Base-by-base conservation (phyloP, 2,113 vertebrate species). In the Cyprichromis sp. region DNA sequence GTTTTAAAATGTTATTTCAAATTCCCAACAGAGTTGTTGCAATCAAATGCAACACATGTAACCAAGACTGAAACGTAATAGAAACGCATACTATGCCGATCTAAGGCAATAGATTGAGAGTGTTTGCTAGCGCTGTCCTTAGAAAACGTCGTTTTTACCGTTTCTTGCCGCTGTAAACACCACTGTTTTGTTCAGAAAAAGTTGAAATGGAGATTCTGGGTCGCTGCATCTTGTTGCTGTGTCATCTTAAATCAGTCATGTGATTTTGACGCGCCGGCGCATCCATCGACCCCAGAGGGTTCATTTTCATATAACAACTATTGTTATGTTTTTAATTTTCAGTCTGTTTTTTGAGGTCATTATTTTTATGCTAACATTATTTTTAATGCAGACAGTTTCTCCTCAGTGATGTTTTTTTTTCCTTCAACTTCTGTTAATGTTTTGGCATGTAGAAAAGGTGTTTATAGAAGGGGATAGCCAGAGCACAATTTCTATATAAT, bases 131-230 rank as follows among this genome's bases (percentile, higher is more conserved):
- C 2, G 16, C 3, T 61, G 57, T 61, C 29, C 16, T 61, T 61
- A 19, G 29, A 61, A 61, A 34, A 61, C 1, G 3, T 6, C 0
- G 1, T 61, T 61, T 61, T 61, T 61, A 61, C 57, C 0, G 0
- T 34, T 61, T 61, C 9, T 34, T 61, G 3, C 3, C 0, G 0
- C 29, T 61, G 9, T 2, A 61, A 61, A 61, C 57, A 34, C 59
- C 0, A 0, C 2, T 61, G 57, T 17, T 61, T 3, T 61, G 57
- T 61, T 3, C 29, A 61, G 2, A 19, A 61, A 34, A 19, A 61
- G 16, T 61, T 61, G 5, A 61, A 34, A 61, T 34, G 59, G 59
- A 61, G 59, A 34, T 11, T 61, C 59, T 61, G 29, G 59, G 59
- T 61, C 9, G 3, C 16, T 34, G 29, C 29, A 19, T 61, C 29